Percentiles rank a stretch among this genome's conserved stretches.
Conservation (phyloP, 1,140 invertebrate species). For the Drosophila punjabiensis region DNA sequence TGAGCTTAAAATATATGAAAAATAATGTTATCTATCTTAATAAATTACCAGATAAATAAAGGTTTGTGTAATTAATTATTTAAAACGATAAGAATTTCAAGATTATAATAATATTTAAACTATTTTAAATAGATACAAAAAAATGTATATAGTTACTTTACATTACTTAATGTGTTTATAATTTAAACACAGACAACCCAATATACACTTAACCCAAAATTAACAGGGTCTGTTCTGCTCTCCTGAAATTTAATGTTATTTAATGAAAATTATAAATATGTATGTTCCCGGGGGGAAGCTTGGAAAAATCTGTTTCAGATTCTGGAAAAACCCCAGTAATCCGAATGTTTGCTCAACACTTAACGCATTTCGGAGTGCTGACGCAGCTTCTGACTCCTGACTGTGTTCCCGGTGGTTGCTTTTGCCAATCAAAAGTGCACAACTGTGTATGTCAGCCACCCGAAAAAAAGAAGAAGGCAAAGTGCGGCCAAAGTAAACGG, state of each 20-base stretch:
- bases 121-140: too few species aligned
- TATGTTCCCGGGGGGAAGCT: neutral
- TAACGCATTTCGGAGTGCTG: conserved; percentile 48
- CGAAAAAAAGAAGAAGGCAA: conserved; percentile 19
- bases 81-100: too few species aligned
- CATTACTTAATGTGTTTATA: neutral
- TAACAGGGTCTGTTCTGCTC: neutral
- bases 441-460: conserved; percentile 45
- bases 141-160: too few species aligned
- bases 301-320: neutral
- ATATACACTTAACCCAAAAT: neutral
- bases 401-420: conserved; percentile 25
- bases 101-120: too few species aligned
- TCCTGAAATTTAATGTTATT: neutral
- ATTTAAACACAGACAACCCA: neutral
- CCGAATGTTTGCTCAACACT: conserved; percentile 47
- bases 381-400: conserved; percentile 21
- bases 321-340: conserved; percentile 15
- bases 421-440: conserved; percentile 63
- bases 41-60: too few species aligned
- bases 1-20: neutral
- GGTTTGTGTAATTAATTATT: too few species aligned
- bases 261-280: neutral
- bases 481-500: conserved; percentile 45
- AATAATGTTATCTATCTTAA: too few species aligned